Conservation (phyloP, 2,888 invertebrate genomes). For the Acronicta aceris region DNA sequence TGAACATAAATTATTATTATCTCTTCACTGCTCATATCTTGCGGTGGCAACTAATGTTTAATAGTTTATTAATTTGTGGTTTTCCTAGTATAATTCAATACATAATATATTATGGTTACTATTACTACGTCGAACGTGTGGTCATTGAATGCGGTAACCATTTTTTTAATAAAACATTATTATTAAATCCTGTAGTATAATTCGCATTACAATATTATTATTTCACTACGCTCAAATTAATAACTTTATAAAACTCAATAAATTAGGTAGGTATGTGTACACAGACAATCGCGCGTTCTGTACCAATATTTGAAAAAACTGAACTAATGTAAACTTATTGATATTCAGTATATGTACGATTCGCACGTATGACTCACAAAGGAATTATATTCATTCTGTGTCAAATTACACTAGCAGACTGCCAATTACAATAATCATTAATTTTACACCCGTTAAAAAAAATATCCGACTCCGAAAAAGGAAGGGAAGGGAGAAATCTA, state of each 20-base stretch:
- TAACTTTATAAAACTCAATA: constrained; percentile 10
- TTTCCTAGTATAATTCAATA: constrained; percentile 27
- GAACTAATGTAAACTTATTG: constrained; percentile 45
- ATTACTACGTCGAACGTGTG: not conserved
- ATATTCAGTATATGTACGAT: constrained; percentile 41
- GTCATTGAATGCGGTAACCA: no score
- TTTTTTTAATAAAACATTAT: no score
- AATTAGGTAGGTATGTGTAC: constrained; percentile 20
- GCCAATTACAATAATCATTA: constrained; percentile 23
- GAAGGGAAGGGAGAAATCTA: not conserved
- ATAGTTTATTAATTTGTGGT: constrained; percentile 38
- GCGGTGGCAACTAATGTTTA: constrained; percentile 36
- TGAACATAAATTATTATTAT: constrained; percentile 13
- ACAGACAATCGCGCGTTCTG: constrained; percentile 25
- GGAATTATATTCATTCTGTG: constrained; percentile 39
- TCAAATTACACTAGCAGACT: constrained; percentile 37
- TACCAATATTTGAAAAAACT: constrained; percentile 42
- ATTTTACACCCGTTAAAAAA: constrained; percentile 6
- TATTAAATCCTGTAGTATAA: constrained; percentile 1
- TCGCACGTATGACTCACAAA: constrained; percentile 48
- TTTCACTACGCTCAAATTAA: not conserved
- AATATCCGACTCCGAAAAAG: not conserved
- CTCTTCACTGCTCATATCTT: constrained; percentile 9
- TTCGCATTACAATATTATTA: not conserved
- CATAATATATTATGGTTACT: not conserved